Base-by-base conservation (phyloP, 2,113 vertebrate genomes). In the Eira barbara region DNA sequence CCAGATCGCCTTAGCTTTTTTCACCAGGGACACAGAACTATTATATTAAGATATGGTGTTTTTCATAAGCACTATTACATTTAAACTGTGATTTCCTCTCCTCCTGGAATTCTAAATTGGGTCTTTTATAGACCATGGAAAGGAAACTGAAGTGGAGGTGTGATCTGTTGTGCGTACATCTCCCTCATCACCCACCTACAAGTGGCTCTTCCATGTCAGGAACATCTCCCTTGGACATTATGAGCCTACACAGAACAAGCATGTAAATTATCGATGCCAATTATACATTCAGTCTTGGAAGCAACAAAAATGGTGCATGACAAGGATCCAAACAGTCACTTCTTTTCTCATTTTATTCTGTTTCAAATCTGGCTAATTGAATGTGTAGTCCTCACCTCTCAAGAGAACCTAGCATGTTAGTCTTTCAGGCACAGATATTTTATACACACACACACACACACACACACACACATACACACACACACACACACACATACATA, bases 81-180 rank as follows among this genome's bases (percentile, higher is more conserved):
- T 93, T 11, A 59, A 47, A 34, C 11, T 88, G 23, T 82, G 82
- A n/a, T 88, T 88, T 89, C 71, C 83, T 84, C 42, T 39, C 67
- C 63, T 69, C 65, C n/a, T 69, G 20, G 85, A 85, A 95, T 84
- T 59, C 71, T 67, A 80, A 84, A 89, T 45, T 45, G 7, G 17
- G 71, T 84, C 67, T 80, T 61, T 52, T 67, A 20, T 27, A 59
- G 83, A 84, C 52, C 36, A 27, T 14, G 10, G n/a, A 76, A 84
- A 55, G 20, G 25, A 89, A 47, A 31, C 29, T 23, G 81, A 84
- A 89, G 55, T 27, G 12, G 4, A 34, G 21, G 5, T 52, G 13
- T 42, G 69, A 36, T 14, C 78, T 34, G 14, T 67, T 74, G 31
- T 21, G 3, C 4, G 0, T 6, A 7, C 23, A 4, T 45, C 59